Conservation (phyloP, 2,888 invertebrate genomes). For the Leptinotarsa peninsularis region DNA sequence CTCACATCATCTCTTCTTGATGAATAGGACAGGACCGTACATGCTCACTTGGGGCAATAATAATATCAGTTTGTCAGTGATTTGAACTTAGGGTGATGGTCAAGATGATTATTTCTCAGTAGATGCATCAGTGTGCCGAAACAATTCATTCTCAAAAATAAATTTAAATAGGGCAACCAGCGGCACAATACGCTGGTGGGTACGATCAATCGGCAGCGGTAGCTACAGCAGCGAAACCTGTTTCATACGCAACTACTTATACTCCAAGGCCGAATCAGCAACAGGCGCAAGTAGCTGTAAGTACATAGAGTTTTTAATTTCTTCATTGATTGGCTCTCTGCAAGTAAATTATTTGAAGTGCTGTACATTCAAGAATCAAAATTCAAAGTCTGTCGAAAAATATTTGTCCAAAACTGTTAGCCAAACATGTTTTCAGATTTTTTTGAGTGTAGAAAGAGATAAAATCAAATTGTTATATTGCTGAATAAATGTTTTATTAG, state of each 20-base stretch:
- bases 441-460: too few species aligned
- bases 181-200: constrained; percentile 73
- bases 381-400: too few species aligned
- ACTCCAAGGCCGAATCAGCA: constrained; percentile 70
- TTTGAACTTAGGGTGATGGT: background rate
- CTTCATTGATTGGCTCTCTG: too few species aligned
- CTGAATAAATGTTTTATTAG: too few species aligned
- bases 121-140: background rate
- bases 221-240: constrained; percentile 74
- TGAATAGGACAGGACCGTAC: too few species aligned
- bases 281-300: constrained; percentile 64
- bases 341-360: background rate
- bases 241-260: constrained; percentile 79
- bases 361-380: background rate
- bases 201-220: constrained; percentile 69
- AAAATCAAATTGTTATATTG: too few species aligned
- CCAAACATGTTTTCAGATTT: too few species aligned
- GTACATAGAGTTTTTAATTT: constrained; percentile 42
- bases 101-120: background rate
- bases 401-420: too few species aligned
- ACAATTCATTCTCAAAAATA: constrained; percentile 23
- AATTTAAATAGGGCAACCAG: constrained; percentile 74
- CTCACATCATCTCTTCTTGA: too few species aligned
- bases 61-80: too few species aligned
- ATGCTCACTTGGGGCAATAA: too few species aligned